These are phyloP conservation scores for Clamator glandarius DNA, from an alignment of 2,797 vertebrate species.

Conservation along the genomic window DNA sequence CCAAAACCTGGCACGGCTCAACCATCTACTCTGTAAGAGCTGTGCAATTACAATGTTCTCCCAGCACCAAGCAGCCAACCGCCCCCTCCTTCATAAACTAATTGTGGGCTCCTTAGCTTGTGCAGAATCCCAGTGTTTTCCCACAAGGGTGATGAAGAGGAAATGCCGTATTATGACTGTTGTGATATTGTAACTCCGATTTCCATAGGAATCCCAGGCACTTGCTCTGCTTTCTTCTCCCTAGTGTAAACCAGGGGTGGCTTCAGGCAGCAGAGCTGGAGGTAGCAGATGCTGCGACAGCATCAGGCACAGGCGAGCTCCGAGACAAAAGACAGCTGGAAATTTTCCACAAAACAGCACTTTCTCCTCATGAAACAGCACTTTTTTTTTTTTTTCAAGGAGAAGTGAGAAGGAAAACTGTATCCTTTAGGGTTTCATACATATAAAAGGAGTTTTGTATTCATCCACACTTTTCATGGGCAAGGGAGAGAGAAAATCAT, in stretches of 20 bases:
- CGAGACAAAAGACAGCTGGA: neutral
- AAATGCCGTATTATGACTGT: neutral
- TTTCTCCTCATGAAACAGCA: neutral
- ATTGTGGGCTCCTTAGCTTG: neutral
- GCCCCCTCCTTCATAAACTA: neutral
- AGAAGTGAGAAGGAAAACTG: neutral
- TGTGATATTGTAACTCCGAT: accelerated
- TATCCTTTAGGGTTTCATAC: neutral
- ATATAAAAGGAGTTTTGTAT: neutral
- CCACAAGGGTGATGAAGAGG: neutral
- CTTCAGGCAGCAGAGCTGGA: neutral
- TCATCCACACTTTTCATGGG: neutral
- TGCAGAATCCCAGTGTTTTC: neutral
- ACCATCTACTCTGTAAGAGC: accelerated
- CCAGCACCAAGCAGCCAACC: neutral
- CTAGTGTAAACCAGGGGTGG: neutral
- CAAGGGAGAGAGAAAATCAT: neutral
- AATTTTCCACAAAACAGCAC: neutral
- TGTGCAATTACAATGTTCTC: accelerated
- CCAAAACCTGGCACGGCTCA: neutral
- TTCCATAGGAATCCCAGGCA: neutral
- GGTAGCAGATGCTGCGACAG: neutral
- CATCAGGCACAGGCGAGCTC: neutral
- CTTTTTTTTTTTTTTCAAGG: neutral
- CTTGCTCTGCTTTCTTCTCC: neutral